These are phyloP conservation scores for Mycalesis mineus DNA, from an alignment of 2,888 invertebrate species.

Conservation along the genomic window DNA sequence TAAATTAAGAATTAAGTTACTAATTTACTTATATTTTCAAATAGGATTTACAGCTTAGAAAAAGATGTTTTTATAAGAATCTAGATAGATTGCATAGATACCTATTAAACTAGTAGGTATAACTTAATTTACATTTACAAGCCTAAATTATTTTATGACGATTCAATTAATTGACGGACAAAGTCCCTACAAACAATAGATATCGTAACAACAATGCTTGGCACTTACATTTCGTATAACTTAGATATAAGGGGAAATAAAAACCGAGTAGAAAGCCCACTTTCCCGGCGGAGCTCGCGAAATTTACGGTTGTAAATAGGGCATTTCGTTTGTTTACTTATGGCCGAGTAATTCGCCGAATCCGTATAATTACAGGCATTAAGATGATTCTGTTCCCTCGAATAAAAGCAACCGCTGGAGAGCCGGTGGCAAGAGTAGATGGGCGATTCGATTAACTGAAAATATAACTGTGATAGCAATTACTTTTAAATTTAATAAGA, in stretches of 20 bases:
- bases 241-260: constrained; percentile 17
- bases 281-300: constrained; percentile 37
- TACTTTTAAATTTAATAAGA: too few species aligned
- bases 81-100: too few species aligned
- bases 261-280: constrained; percentile 16
- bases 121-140: too few species aligned
- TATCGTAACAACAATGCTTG: constrained; percentile 3
- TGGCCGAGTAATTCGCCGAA: constrained; percentile 75
- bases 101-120: too few species aligned
- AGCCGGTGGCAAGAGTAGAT: not conserved
- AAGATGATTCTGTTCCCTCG: constrained; percentile 71
- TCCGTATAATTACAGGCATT: constrained; percentile 78
- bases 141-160: too few species aligned
- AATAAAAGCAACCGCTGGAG: constrained; percentile 29
- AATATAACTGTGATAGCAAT: too few species aligned
- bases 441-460: too few species aligned
- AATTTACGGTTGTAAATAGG: constrained; percentile 77
- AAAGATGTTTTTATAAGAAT: too few species aligned
- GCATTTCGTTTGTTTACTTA: constrained; percentile 74
- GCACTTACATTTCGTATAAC: not conserved
- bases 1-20: too few species aligned
- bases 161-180: too few species aligned
- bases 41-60: too few species aligned
- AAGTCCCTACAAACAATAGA: not conserved
- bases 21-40: too few species aligned